These are phyloP conservation scores for Uria aalge DNA, from an alignment of 2,113 vertebrate species.

Conservation along the genomic window DNA sequence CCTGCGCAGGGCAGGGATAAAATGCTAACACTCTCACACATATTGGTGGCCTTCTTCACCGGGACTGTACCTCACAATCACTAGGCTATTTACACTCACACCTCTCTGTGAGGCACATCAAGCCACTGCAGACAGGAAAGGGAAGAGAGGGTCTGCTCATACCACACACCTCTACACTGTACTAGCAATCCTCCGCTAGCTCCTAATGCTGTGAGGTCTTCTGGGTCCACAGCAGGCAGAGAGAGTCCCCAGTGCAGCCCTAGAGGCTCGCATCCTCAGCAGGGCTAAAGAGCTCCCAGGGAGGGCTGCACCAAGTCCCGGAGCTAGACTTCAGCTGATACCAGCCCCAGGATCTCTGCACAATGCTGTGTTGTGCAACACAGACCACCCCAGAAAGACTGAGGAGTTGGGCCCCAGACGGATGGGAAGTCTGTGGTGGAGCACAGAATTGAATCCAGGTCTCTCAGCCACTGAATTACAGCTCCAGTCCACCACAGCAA, in stretches of 20 bases:
- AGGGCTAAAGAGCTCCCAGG: background rate
- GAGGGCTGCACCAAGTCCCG: background rate
- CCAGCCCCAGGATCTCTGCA: background rate
- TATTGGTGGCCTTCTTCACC: background rate
- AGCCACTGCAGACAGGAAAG: background rate
- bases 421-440: background rate
- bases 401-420: background rate
- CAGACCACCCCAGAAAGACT: background rate
- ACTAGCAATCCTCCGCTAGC: background rate
- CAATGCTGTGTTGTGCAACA: background rate
- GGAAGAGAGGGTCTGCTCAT: background rate
- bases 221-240: background rate
- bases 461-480: background rate
- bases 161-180: background rate
- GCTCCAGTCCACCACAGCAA: background rate
- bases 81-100: background rate
- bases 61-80: background rate
- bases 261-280: background rate
- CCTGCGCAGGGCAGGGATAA: background rate
- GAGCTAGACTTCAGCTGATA: background rate
- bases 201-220: background rate
- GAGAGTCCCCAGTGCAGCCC: background rate
- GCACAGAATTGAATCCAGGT: background rate
- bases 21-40: accelerated
- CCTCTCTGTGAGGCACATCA: background rate